Percentiles rank a stretch among this genome's conserved stretches.
Evolutionary conservation across 2,888 invertebrate species (phyloP).

Genomic region (Andrena hattorfiana): DNA sequence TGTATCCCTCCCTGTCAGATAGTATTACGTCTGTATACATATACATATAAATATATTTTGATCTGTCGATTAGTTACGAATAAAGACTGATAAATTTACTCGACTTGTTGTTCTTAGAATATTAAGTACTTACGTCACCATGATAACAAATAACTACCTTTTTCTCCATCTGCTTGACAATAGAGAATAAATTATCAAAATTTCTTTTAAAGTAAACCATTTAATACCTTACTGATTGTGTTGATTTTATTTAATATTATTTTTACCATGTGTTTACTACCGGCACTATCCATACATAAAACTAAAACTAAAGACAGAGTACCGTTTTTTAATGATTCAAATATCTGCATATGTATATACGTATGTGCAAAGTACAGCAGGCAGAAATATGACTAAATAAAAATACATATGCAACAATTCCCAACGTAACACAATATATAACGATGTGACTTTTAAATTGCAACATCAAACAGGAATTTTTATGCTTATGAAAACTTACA

Average conservation of each 20-base stretch:
- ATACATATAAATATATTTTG: slow-evolving; percentile 76
- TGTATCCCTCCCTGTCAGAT: slow-evolving; percentile 53
- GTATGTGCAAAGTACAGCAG: too few species aligned
- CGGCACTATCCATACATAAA: background rate
- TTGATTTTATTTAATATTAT: background rate
- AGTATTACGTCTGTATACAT: slow-evolving; percentile 58
- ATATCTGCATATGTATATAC: background rate
- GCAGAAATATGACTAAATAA: too few species aligned
- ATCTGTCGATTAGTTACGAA: slow-evolving; percentile 78
- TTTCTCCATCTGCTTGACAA: too few species aligned
- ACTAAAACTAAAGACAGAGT: background rate
- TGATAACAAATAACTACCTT: background rate
- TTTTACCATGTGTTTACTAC: background rate
- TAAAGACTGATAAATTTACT: slow-evolving; percentile 79
- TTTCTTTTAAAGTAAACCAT: background rate
- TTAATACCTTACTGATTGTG: background rate
- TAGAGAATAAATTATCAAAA: background rate
- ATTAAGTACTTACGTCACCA: background rate
- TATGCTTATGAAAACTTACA: too few species aligned
- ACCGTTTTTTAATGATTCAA: background rate
- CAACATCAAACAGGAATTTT: too few species aligned
- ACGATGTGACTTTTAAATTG: too few species aligned
- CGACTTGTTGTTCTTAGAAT: slow-evolving; percentile 26
- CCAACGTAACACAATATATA: too few species aligned
- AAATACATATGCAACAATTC: too few species aligned